These are phyloP conservation scores for Gonioctena quinquepunctata DNA, from an alignment of 1,140 invertebrate species.

Conservation along the genomic window DNA sequence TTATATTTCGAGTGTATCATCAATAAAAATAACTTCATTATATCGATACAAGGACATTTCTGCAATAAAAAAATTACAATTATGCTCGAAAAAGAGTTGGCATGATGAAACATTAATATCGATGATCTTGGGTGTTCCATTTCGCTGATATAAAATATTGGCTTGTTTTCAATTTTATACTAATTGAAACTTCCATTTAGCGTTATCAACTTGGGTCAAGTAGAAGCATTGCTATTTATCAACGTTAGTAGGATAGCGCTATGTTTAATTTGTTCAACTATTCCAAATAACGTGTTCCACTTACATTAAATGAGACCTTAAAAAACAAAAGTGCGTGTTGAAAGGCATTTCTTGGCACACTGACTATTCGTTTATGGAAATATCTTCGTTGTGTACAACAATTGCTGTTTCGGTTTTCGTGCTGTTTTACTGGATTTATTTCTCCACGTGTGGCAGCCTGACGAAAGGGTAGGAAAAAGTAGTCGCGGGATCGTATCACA, in stretches of 20 bases:
- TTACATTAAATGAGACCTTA: background rate
- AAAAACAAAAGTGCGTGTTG: background rate
- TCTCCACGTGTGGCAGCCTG: background rate
- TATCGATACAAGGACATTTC: too few relatives aligned
- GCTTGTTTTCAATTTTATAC: background rate
- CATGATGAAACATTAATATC: background rate
- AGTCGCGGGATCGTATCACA: background rate
- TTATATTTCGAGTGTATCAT: too few relatives aligned
- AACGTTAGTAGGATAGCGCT: background rate
- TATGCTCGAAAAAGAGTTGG: too few relatives aligned
- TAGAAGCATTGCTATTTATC: background rate
- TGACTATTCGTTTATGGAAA: background rate
- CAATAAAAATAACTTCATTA: too few relatives aligned
- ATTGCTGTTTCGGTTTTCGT: background rate
- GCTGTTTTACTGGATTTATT: background rate
- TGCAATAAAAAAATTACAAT: too few relatives aligned
- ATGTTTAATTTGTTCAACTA: background rate
- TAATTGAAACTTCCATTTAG: background rate
- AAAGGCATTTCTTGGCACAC: background rate
- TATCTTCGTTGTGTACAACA: background rate
- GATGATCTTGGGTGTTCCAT: background rate
- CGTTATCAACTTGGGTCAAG: background rate
- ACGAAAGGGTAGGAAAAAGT: background rate
- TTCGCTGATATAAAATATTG: background rate
- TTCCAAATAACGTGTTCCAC: background rate